Evolutionary conservation across 2,888 invertebrate species (phyloP).

Genomic region (Drosophila tanythrix): DNA sequence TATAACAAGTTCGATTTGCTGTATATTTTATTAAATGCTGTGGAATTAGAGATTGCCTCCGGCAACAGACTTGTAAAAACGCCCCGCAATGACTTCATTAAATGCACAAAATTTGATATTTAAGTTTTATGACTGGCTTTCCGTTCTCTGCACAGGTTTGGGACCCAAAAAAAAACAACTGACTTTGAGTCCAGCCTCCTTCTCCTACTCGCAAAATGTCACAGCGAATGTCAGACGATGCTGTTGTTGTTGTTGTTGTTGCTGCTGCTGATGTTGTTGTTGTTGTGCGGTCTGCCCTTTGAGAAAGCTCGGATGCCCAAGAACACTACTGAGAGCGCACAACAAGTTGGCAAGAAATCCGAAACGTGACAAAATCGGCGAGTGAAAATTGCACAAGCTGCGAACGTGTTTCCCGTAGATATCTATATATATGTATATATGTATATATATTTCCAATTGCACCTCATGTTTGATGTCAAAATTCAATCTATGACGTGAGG

Average conservation of each 20-base stretch:
- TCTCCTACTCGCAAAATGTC: constrained; percentile 62
- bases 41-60: constrained; percentile 30
- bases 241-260: constrained; percentile 9
- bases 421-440: background rate
- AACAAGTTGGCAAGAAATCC: constrained; percentile 49
- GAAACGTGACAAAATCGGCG: constrained; percentile 62
- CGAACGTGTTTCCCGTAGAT: constrained; percentile 55
- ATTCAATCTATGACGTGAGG: constrained; percentile 77
- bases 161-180: background rate
- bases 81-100: constrained; percentile 74
- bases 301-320: constrained; percentile 56
- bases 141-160: constrained; percentile 26
- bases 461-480: constrained; percentile 58
- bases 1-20: constrained; percentile 63
- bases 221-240: constrained; percentile 73
- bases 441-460: background rate
- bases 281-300: constrained; percentile 56
- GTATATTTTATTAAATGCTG: constrained; percentile 27
- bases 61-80: constrained; percentile 53
- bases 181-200: constrained; percentile 19
- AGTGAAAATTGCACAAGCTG: constrained; percentile 70
- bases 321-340: constrained; percentile 39
- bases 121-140: constrained; percentile 63
- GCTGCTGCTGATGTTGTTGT: constrained; percentile 2
- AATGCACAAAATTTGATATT: constrained; percentile 77